These are phyloP conservation scores for Mimas tiliae DNA, from an alignment of 2,888 invertebrate genomes.

Conservation along the genomic window DNA sequence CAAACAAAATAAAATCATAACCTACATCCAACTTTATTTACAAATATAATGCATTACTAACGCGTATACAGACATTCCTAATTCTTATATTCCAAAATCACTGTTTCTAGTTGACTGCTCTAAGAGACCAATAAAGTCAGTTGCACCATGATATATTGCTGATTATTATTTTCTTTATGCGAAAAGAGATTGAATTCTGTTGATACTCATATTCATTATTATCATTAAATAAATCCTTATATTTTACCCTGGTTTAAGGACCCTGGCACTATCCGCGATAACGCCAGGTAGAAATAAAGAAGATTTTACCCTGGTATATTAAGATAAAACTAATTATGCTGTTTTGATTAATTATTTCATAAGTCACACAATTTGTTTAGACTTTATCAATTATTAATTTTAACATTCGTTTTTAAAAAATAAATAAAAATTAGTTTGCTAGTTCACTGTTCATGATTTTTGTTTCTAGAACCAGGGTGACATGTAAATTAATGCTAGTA, in stretches of 20 bases:
- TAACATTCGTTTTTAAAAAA: too few species aligned
- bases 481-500: background rate
- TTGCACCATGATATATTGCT: slow-evolving; percentile 5
- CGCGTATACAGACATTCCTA: slow-evolving; percentile 66
- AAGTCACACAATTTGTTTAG: background rate
- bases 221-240: too few species aligned
- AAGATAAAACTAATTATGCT: too few species aligned
- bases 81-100: slow-evolving; percentile 39
- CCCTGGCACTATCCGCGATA: too few species aligned
- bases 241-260: too few species aligned
- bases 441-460: background rate
- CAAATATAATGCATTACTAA: slow-evolving; percentile 53
- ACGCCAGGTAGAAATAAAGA: too few species aligned
- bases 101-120: slow-evolving; percentile 14
- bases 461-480: background rate
- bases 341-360: background rate
- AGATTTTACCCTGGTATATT: background rate
- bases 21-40: slow-evolving; percentile 43
- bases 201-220: too few species aligned
- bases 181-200: too few species aligned
- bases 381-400: background rate
- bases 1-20: slow-evolving; percentile 29
- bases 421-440: background rate
- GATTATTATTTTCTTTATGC: background rate
- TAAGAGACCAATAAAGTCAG: background rate